Percentiles rank a stretch among this genome's conserved stretches.
Conservation (phyloP, 2,888 invertebrate species). For the Drosophila anceps region DNA sequence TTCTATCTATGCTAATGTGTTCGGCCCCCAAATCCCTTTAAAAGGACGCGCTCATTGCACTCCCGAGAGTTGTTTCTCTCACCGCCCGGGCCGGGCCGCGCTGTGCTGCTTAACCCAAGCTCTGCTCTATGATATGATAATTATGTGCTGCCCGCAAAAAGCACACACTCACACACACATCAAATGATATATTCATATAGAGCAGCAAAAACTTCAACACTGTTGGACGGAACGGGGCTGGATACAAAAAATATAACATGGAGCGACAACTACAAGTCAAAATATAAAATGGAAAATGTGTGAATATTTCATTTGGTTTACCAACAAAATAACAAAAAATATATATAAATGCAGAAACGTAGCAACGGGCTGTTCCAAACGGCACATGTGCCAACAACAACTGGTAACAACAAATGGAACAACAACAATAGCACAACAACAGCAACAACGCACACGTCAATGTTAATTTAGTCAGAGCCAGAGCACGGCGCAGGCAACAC, state of each 20-base stretch:
- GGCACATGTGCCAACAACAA: conserved; percentile 63
- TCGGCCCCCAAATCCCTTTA: conserved; percentile 61
- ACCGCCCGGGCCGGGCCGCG: background rate
- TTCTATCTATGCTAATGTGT: conserved; percentile 62
- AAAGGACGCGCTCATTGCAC: conserved; percentile 65
- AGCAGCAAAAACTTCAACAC: conserved; percentile 65
- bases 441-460: conserved; percentile 73
- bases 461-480: conserved; percentile 82
- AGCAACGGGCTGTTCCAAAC: conserved; percentile 43
- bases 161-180: conserved; percentile 62
- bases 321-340: conserved; percentile 33
- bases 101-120: conserved; percentile 11
- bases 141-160: conserved; percentile 64
- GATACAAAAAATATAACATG: conserved; percentile 29
- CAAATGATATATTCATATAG: conserved; percentile 73
- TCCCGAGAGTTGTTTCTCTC: conserved; percentile 55
- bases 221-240: conserved; percentile 8
- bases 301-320: conserved; percentile 75
- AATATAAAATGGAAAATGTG: conserved; percentile 77
- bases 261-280: conserved; percentile 70
- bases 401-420: conserved; percentile 44
- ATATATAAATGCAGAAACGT: conserved; percentile 18
- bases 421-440: conserved; percentile 9
- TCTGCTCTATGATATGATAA: conserved; percentile 70
- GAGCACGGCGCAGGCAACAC: conserved; percentile 38